Conservation (phyloP, 2,888 invertebrate species). For the Drosophila tanythrix region DNA sequence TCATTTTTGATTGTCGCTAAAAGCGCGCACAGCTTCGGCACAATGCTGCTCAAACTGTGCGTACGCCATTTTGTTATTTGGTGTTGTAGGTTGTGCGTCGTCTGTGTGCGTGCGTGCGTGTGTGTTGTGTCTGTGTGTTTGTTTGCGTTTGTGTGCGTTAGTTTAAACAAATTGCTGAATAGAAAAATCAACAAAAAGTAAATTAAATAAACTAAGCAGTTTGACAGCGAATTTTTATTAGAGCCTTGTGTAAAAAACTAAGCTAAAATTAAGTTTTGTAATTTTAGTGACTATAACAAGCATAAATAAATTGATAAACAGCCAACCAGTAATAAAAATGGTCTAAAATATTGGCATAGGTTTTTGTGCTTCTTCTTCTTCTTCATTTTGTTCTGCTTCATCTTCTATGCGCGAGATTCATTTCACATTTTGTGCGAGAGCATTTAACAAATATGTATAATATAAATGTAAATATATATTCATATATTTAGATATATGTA, state of each 20-base stretch:
- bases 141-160: conserved; percentile 29
- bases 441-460: conserved; percentile 48
- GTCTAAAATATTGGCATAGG: conserved; percentile 65
- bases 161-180: background rate
- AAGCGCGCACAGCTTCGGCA: conserved; percentile 34
- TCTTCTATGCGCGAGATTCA: conserved; percentile 60
- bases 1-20: conserved; percentile 62
- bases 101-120: conserved; percentile 44
- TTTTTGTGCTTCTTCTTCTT: conserved; percentile 44
- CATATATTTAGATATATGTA: conserved; percentile 9
- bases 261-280: conserved; percentile 21
- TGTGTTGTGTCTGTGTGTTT: conserved; percentile 41
- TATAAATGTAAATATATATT: conserved; percentile 15
- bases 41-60: conserved; percentile 45
- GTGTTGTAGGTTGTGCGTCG: conserved; percentile 74
- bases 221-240: conserved; percentile 58
- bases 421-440: conserved; percentile 58
- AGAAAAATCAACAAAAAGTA: background rate
- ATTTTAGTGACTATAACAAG: conserved; percentile 63
- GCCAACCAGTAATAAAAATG: conserved; percentile 37
- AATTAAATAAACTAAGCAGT: conserved; percentile 28
- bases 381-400: conserved; percentile 8
- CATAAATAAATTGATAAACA: conserved; percentile 56
- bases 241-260: conserved; percentile 37
- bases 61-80: conserved; percentile 50